Conservation (phyloP, 2,797 vertebrate species). For the Myotis findleyi region DNA sequence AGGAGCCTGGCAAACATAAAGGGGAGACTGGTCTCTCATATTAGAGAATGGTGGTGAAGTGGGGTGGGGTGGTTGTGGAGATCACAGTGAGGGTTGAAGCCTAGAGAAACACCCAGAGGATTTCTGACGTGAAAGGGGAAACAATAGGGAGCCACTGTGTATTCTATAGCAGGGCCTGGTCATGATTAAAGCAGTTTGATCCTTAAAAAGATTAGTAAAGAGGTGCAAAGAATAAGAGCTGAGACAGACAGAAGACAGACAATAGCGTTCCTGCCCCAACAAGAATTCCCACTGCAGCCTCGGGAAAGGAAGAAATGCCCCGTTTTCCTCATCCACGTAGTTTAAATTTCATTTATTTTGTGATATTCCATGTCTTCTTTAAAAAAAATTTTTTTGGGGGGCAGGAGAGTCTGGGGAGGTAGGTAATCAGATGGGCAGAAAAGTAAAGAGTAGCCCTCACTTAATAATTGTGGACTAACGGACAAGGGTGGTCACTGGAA, state of each 20-base stretch:
- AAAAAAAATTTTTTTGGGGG: neutral
- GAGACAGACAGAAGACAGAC: neutral
- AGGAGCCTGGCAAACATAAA: neutral
- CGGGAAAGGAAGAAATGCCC: neutral
- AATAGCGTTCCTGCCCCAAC: neutral
- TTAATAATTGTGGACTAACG: neutral
- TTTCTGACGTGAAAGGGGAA: neutral
- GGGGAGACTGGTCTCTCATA: neutral
- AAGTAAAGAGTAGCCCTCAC: neutral
- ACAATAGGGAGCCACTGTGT: neutral
- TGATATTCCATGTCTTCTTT: neutral
- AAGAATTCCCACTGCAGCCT: neutral
- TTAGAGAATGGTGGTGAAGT: neutral
- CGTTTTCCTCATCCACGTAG: neutral
- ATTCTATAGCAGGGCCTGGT: neutral
- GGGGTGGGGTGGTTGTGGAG: neutral
- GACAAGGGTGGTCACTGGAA: neutral
- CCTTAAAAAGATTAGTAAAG: neutral
- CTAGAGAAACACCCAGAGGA: neutral
- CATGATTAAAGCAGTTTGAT: neutral
- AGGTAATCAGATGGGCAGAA: neutral
- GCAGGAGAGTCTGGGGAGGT: neutral
- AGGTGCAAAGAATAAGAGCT: neutral
- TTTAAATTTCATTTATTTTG: slow-evolving; percentile 40
- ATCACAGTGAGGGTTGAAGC: neutral